phyloP scores from a whole-genome alignment of 2,797 vertebrate genomes.

The Hydrophis major region DNA sequence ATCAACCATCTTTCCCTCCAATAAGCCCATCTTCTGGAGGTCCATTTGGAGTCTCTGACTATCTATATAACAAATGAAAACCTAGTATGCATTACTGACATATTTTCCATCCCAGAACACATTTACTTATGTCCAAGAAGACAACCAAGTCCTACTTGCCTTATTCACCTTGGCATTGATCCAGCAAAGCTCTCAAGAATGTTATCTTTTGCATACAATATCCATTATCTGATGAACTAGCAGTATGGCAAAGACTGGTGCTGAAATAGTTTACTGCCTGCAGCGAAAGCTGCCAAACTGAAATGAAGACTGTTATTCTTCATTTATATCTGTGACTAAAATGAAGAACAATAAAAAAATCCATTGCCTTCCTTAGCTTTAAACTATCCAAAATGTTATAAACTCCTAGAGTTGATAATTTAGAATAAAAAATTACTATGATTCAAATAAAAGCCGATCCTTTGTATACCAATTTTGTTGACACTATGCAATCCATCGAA shows the following conservation, averaged over 20 bases:
- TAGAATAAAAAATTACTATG: background rate
- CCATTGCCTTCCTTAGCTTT: background rate
- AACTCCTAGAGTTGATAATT: background rate
- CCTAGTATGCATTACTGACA: constrained; percentile 9
- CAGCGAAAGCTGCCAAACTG: constrained; percentile 1
- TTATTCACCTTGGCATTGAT: constrained; percentile 1
- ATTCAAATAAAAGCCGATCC: background rate
- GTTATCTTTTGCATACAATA: constrained; percentile 19
- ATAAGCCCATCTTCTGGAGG: constrained; percentile 90
- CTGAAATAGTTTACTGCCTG: constrained; percentile 19
- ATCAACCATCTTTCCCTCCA: constrained; percentile 87
- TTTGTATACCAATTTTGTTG: background rate
- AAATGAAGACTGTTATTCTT: constrained; percentile 6
- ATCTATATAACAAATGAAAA: constrained; percentile 76
- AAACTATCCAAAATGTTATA: background rate
- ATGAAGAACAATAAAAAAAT: background rate
- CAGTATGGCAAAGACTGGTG: background rate
- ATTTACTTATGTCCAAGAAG: background rate
- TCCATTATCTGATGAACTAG: constrained; percentile 19
- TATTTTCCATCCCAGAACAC: background rate
- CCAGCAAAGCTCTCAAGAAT: constrained; percentile 21
- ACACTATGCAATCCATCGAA: background rate
- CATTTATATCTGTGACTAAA: constrained; percentile 1
- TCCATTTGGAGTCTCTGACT: constrained; percentile 88
- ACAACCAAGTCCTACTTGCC: constrained; percentile 9